Evolutionary conservation across 2,797 vertebrate genomes (phyloP), one percentile per base, ranked within the genome.

Genomic region (Octomys mimax): DNA sequence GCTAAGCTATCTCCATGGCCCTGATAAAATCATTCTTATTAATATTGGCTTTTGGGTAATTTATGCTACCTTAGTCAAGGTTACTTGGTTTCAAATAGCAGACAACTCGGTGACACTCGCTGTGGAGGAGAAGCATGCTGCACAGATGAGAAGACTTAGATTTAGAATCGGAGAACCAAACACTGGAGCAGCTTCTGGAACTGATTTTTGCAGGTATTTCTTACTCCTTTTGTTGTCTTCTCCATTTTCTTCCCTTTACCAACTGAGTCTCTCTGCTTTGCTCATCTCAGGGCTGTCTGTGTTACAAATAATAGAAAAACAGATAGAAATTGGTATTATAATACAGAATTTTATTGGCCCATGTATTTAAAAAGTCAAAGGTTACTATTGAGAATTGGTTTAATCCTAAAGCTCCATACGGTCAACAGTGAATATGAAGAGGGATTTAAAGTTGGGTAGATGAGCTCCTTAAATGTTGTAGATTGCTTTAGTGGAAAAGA

Each of bases 11-110:
- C 54, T 57, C 16, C 16, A 14, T 5, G 54, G 46, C 54, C 39
- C 68, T 95, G n/a, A 64, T 90, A 90, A 96, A 87, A 90, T 80
- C 10, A 64, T 81, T 92, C 92, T 70, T 54, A 59, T 22, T 62
- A 31, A 87, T 87, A 87, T 6, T 46, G 66, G 33, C 19, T 95
- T 87, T 75, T 39, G 57, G 26, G 14, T 77, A 82, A 82, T 59
- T 22, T 89, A 52, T 33, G 31, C 52, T 80, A 85, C 33, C 24
- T 96, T 87, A n/a, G 59, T n/a, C 19, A 89, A 89, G 18, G 11
- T 80, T 84, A 54, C 92, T 84, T 90, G 85, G 49, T n/a, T 87
- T 90, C 4, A 49, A 62, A 86, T 62, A 84, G 54, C 39, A 89
- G 64, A 36, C 22, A 70, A 24, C 18, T 75, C 52, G 71, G 33